These are phyloP conservation scores for Lasioglossum oenotherae DNA, from an alignment of 2,888 invertebrate genomes.

Conservation along the genomic window DNA sequence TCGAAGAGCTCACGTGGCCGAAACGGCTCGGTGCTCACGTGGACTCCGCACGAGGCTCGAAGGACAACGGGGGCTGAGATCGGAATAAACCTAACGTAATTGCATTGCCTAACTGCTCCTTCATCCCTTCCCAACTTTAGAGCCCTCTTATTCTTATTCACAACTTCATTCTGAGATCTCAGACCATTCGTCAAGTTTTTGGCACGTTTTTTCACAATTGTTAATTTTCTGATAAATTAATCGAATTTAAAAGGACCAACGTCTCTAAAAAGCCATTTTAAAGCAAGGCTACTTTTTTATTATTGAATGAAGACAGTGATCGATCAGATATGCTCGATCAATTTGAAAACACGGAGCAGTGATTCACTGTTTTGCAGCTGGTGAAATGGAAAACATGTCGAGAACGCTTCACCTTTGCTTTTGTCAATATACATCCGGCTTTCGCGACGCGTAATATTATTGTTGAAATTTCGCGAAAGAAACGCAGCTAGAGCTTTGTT, in stretches of 20 bases:
- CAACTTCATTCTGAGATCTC: too few relatives aligned
- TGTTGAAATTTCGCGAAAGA: slow-evolving; percentile 51
- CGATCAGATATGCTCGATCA: slow-evolving; percentile 8
- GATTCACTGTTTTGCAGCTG: slow-evolving; percentile 53
- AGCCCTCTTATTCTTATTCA: neutral
- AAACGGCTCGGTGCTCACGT: slow-evolving; percentile 63
- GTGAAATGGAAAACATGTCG: slow-evolving; percentile 55
- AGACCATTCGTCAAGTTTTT: too few relatives aligned
- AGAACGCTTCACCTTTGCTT: slow-evolving; percentile 52
- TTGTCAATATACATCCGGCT: slow-evolving; percentile 57
- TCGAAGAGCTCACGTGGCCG: slow-evolving; percentile 56
- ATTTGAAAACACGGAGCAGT: slow-evolving; percentile 39
- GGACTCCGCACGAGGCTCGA: slow-evolving; percentile 64
- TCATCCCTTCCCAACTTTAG: slow-evolving; percentile 18
- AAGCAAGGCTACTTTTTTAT: neutral
- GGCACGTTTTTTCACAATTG: too few relatives aligned
- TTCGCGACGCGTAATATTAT: slow-evolving; percentile 45
- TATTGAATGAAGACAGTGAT: neutral
- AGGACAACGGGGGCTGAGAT: slow-evolving; percentile 44
- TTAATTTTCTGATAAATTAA: neutral
- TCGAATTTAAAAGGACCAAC: neutral
- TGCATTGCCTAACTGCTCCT: slow-evolving; percentile 32
- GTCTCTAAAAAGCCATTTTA: neutral
- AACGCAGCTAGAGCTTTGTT: slow-evolving; percentile 24
- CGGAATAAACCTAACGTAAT: slow-evolving; percentile 47